These are phyloP conservation scores for Ploceus nigricollis DNA, from an alignment of 2,113 vertebrate genomes.

Conservation along the genomic window DNA sequence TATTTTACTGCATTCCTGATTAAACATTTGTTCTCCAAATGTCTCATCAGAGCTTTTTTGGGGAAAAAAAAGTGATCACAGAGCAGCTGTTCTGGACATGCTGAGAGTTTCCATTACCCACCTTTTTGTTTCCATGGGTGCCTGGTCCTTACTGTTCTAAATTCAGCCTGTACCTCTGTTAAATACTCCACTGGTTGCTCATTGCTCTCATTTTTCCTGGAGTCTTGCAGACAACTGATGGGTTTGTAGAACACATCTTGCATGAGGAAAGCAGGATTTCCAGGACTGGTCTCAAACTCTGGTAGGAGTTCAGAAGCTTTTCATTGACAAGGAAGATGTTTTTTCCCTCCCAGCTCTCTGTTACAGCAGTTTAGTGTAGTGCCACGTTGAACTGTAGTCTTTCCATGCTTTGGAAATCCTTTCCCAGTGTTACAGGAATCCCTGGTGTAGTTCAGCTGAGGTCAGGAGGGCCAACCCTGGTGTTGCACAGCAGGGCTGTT, in stretches of 20 bases:
- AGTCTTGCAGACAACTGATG: background rate
- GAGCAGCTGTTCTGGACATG: background rate
- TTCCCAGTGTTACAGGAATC: background rate
- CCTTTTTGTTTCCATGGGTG: background rate
- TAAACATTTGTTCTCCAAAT: background rate
- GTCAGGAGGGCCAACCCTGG: background rate
- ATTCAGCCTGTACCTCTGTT: background rate
- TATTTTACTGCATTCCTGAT: background rate
- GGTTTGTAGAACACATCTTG: accelerated
- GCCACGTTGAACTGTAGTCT: background rate
- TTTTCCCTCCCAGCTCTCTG: background rate
- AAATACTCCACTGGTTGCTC: background rate
- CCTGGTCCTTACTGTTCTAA: background rate
- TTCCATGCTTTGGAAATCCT: background rate
- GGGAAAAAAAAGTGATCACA: background rate
- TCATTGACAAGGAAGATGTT: background rate
- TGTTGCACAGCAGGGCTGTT: background rate
- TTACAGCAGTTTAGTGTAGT: background rate
- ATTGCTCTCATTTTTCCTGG: background rate
- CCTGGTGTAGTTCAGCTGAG: background rate
- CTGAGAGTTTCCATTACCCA: background rate
- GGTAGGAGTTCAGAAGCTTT: background rate
- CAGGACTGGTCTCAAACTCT: background rate
- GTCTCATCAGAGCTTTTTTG: background rate
- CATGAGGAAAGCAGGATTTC: background rate